These are phyloP conservation scores for Clostera curtula DNA, from an alignment of 2,888 invertebrate species.

Conservation along the genomic window DNA sequence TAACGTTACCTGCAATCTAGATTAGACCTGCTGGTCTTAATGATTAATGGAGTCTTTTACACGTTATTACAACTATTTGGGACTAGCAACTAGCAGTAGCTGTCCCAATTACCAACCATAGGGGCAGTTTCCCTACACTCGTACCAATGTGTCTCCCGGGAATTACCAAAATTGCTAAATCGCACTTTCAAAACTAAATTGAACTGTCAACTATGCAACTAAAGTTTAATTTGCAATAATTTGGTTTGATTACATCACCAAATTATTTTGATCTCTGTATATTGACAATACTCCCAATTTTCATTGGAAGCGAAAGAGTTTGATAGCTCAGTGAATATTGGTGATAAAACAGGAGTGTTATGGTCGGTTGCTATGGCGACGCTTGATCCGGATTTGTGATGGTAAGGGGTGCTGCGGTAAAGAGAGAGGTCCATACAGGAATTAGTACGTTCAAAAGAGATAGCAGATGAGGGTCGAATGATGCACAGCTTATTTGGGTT, in stretches of 20 bases:
- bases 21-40: too few relatives aligned
- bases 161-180: slow-evolving; percentile 5
- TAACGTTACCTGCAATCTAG: too few relatives aligned
- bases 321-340: slow-evolving; percentile 40
- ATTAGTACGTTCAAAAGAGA: slow-evolving; percentile 25
- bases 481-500: slow-evolving; percentile 50
- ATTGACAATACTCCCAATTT: slow-evolving; percentile 16
- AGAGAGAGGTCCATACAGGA: slow-evolving; percentile 22
- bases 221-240: slow-evolving; percentile 49
- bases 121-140: background rate
- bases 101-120: too few relatives aligned
- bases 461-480: slow-evolving; percentile 35
- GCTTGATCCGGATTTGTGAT: slow-evolving; percentile 46
- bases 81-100: too few relatives aligned
- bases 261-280: slow-evolving; percentile 31
- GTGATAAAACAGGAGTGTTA: slow-evolving; percentile 39
- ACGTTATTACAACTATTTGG: too few relatives aligned
- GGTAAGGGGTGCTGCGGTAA: slow-evolving; percentile 42
- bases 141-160: background rate
- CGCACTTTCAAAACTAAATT: slow-evolving; percentile 36
- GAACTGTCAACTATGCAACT: slow-evolving; percentile 40
- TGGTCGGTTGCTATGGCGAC: slow-evolving; percentile 58
- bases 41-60: too few relatives aligned
- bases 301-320: slow-evolving; percentile 14
- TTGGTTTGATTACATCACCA: slow-evolving; percentile 32